Evolutionary conservation across 2,888 invertebrate species (phyloP).

Genomic region (Caenorhabditis sp.): DNA sequence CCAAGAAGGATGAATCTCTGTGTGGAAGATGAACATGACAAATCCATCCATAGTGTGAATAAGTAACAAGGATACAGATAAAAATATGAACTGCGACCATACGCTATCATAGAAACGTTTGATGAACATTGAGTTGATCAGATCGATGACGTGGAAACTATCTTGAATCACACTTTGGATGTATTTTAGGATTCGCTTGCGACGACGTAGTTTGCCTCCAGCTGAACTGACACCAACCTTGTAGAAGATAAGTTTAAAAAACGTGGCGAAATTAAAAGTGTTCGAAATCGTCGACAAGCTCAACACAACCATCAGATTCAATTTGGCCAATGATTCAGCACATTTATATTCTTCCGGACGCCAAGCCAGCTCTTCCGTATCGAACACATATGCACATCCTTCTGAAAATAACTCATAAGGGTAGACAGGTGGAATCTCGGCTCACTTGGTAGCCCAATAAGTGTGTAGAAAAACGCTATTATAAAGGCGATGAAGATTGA

Average conservation of each 20-base stretch:
- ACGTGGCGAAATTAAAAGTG: conserved; percentile 34
- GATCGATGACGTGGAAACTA: conserved; percentile 35
- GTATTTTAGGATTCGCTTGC: conserved; percentile 25
- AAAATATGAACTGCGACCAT: conserved; percentile 38
- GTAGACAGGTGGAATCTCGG: background rate
- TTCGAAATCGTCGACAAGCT: conserved; percentile 20
- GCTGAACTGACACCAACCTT: conserved; percentile 16
- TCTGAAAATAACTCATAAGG: conserved; percentile 7
- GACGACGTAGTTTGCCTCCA: conserved; percentile 14
- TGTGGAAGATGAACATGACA: background rate
- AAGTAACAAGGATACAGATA: conserved; percentile 34
- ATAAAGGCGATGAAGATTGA: conserved; percentile 17
- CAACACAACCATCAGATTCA: background rate
- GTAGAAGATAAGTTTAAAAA: conserved; percentile 19
- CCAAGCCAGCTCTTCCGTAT: conserved; percentile 32
- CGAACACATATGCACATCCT: conserved; percentile 32
- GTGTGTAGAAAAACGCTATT: conserved; percentile 10
- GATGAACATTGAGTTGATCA: conserved; percentile 33
- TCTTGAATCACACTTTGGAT: conserved; percentile 41
- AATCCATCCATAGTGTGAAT: conserved; percentile 37
- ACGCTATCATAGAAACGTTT: conserved; percentile 23
- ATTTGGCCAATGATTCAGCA: background rate
- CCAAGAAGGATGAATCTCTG: background rate
- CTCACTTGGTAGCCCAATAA: background rate
- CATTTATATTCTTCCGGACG: conserved; percentile 9